phyloP scores from a whole-genome alignment of 1,140 invertebrate genomes.

The Pachypsylla venusta region DNA sequence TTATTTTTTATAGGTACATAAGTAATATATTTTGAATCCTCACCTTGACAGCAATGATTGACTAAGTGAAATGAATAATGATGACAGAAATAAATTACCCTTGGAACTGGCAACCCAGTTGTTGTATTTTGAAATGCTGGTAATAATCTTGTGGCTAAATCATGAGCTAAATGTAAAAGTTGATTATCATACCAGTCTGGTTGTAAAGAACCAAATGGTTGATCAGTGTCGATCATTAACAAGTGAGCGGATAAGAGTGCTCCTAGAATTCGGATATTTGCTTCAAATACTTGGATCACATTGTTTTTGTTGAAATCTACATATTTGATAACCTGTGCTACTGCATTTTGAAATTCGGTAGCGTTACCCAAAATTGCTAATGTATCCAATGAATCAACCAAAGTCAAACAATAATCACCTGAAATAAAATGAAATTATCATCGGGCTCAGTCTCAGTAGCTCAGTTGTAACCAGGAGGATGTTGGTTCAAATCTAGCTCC shows the following conservation, averaged over 20 bases:
- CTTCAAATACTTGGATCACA: slow-evolving; percentile 99
- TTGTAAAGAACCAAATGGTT: slow-evolving; percentile 42
- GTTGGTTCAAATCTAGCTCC: too few relatives aligned
- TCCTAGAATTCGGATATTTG: slow-evolving; percentile 73
- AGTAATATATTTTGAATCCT: too few relatives aligned
- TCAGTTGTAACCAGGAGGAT: too few relatives aligned
- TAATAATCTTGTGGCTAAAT: slow-evolving; percentile 74
- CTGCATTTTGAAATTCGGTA: slow-evolving; percentile 81
- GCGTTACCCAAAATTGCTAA: slow-evolving; percentile 89
- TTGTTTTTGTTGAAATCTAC: slow-evolving; percentile 88
- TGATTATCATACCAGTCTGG: slow-evolving; percentile 57
- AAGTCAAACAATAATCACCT: slow-evolving; percentile 78
- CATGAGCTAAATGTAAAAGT: slow-evolving; percentile 75
- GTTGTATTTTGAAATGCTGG: slow-evolving; percentile 67
- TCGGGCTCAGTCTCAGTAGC: too few relatives aligned
- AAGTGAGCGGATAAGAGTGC: slow-evolving; percentile 49
- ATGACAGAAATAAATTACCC: too few relatives aligned
- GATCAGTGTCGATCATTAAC: slow-evolving; percentile 41
- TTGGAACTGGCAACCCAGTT: slow-evolving; percentile 97
- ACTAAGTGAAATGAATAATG: too few relatives aligned
- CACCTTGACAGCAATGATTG: too few relatives aligned
- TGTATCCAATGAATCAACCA: slow-evolving; percentile 93
- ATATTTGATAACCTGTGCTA: slow-evolving; percentile 59
- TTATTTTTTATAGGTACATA: too few relatives aligned
- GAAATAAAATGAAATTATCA: slow-evolving; percentile 11